Conservation (phyloP, 1,140 invertebrate species). For the Parasteatoda tepidariorum region DNA sequence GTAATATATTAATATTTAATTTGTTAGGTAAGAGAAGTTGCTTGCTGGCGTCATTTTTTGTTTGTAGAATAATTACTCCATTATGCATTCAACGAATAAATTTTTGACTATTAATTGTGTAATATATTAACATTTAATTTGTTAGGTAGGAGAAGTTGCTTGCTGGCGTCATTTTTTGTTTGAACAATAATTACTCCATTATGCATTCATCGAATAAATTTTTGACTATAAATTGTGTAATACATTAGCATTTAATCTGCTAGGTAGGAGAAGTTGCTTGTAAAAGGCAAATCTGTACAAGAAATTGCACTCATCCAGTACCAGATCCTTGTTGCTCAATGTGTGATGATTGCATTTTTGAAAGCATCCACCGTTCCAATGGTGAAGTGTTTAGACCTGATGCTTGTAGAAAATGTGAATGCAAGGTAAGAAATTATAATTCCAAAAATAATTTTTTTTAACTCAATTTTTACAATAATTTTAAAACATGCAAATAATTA, state of each 20-base stretch:
- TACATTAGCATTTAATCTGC: background rate
- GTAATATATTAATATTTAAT: no score
- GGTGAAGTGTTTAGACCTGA: slow-evolving; percentile 34
- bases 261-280: slow-evolving; percentile 23
- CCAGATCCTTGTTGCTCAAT: slow-evolving; percentile 50
- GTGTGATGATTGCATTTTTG: slow-evolving; percentile 42
- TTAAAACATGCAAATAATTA: background rate
- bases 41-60: no score
- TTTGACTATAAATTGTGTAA: background rate
- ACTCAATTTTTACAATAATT: background rate
- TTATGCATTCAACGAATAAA: no score
- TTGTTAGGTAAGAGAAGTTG: no score
- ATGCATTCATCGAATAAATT: background rate
- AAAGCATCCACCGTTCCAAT: slow-evolving; percentile 8
- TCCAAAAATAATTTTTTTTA: background rate
- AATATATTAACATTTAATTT: no score
- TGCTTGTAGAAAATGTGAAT: slow-evolving; percentile 43
- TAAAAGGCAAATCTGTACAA: slow-evolving; percentile 9
- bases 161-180: no score
- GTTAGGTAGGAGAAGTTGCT: no score
- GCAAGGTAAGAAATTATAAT: slow-evolving; percentile 24
- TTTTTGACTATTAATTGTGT: no score
- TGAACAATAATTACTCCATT: background rate
- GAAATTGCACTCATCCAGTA: slow-evolving; percentile 38
- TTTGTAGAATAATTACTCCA: no score